Evolutionary conservation across 2,888 invertebrate species (phyloP).

Genomic region (Limnephilus auricula): DNA sequence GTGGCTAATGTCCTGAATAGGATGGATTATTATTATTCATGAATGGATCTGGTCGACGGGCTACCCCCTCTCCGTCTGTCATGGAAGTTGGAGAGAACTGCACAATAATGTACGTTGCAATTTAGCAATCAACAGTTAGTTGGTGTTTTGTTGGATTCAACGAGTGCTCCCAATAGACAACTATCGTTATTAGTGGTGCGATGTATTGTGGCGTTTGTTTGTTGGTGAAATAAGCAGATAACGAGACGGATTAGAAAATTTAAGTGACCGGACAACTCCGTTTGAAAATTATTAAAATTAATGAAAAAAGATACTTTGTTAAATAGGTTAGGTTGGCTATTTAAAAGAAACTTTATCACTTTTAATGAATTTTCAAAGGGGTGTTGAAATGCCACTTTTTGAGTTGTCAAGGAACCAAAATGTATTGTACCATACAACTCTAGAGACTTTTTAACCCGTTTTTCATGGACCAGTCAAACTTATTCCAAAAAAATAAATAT

Average conservation of each 20-base stretch:
- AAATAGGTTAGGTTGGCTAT: no score
- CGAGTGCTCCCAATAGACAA: neutral
- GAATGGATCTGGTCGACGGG: neutral
- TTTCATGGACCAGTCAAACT: no score
- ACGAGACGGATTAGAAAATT: neutral
- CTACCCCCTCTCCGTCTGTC: neutral
- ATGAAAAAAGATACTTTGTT: no score
- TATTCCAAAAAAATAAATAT: no score
- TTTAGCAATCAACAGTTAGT: neutral
- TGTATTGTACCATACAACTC: neutral
- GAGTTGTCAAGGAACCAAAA: no score
- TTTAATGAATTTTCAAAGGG: no score
- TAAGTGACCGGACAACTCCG: no score
- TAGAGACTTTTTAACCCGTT: no score
- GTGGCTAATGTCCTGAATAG: constrained; percentile 2
- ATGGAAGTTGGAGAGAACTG: neutral
- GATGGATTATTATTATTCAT: neutral
- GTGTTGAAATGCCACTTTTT: no score
- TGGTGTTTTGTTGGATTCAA: neutral
- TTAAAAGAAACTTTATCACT: no score
- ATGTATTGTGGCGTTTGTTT: neutral
- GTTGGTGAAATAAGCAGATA: neutral
- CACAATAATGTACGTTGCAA: constrained; percentile 1
- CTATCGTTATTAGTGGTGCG: neutral
- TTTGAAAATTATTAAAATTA: no score